Evolutionary conservation across 1,140 invertebrate genomes (phyloP), one percentile per base, ranked within the genome.

Genomic region (Bombus sibiricus): DNA sequence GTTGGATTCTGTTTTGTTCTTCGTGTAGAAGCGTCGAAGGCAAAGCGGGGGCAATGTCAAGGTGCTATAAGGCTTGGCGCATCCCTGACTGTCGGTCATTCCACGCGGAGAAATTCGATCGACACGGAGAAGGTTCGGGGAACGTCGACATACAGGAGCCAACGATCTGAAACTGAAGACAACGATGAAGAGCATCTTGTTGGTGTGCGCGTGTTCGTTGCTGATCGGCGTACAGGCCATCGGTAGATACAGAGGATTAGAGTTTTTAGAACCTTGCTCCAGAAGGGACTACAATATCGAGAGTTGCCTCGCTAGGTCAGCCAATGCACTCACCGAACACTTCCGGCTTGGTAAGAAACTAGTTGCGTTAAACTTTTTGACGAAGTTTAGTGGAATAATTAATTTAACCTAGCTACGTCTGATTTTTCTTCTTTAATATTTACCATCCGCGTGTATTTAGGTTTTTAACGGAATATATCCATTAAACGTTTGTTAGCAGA

Each of bases 261-360:
- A 95, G 81, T 97, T 96, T 90, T 88, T 97, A n/a, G 96, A 97
- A 81, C 95, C 97, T 80, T 98, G 97, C 91, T 96, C 96, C 2
- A 96, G 95, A 89, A 94, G 95, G 72, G 97, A 97, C 91, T 96
- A 96, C 1, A 95, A 97, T n/a, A 94, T 98, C 2, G 97, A 98
- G 88, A 95, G 96, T 18, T 98, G 97, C 90, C 94, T 98, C 9
- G 95, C 96, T 28, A 96, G 96, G 84, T 97, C 97, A 34, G 97
- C 97, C 82, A 98, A 98, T 92, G 95, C 96, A 79, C 95, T 98
- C 41, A 96, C 97, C 3, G 96, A 97, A 77, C 96, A 97, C 89
- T 96, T 98, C 82, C 96, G 96, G 83, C 87, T 93, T 83, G 96
- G 96, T 96, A 88, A 94, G 90, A 73, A 32, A 43, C 47, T 43